phyloP scores from a whole-genome alignment of 2,113 vertebrate genomes.

The Coregonus clupeaformis region DNA sequence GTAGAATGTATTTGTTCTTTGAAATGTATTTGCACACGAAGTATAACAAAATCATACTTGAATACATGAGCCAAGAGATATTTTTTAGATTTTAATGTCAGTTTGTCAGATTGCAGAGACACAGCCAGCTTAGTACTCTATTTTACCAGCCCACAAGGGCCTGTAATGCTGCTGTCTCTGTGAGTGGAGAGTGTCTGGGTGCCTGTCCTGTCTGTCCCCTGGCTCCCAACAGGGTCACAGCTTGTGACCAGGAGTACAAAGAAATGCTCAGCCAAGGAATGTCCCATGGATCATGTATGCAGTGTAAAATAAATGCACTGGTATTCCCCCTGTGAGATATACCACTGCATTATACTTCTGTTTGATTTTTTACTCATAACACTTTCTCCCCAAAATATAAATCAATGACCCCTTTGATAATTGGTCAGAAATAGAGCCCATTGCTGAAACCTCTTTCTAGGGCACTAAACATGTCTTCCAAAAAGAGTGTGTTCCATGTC shows the following conservation, averaged over 20 bases:
- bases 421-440: conserved; percentile 47
- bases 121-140: conserved; percentile 13
- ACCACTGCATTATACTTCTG: conserved; percentile 27
- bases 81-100: conserved; percentile 46
- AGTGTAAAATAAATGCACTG: conserved; percentile 43
- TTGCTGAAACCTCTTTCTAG: conserved; percentile 17
- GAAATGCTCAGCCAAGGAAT: conserved; percentile 61
- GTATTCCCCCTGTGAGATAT: conserved; percentile 14
- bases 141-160: conserved; percentile 7
- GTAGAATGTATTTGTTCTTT: conserved; percentile 49
- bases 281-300: conserved; percentile 24
- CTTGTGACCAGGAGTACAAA: conserved; percentile 33
- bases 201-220: conserved; percentile 30
- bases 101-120: conserved; percentile 41
- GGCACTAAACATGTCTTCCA: conserved; percentile 68
- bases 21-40: conserved; percentile 62
- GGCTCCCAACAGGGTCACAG: conserved; percentile 1
- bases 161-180: conserved; percentile 33
- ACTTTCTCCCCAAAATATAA: conserved; percentile 13
- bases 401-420: conserved; percentile 71
- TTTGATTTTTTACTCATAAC: conserved; percentile 10
- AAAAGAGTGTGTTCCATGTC: conserved; percentile 41
- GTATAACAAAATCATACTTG: conserved; percentile 64
- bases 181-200: conserved; percentile 24
- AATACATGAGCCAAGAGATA: conserved; percentile 49